Conservation (phyloP, 2,888 invertebrate genomes). For the Falcaria lacertinaria region DNA sequence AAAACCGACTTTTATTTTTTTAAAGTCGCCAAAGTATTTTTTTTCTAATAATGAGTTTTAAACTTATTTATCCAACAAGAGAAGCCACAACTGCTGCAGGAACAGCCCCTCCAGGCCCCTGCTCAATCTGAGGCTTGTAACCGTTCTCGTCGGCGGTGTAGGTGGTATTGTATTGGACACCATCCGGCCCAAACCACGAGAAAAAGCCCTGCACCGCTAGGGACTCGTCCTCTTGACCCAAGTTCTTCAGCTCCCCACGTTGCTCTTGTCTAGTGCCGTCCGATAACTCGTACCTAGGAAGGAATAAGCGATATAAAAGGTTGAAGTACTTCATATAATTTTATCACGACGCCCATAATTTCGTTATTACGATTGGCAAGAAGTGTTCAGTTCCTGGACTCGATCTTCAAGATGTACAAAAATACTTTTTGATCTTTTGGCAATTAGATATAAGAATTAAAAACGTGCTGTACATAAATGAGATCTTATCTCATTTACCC, state of each 20-base stretch:
- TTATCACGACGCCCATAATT: no score
- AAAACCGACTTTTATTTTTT: no score
- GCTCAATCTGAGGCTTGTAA: conserved; percentile 44
- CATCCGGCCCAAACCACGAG: conserved; percentile 66
- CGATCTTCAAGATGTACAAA: no score
- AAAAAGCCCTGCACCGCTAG: conserved; percentile 61
- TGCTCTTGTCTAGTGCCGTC: conserved; percentile 68
- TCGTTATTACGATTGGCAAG: no score
- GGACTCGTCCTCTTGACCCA: conserved; percentile 61
- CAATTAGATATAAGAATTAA: no score
- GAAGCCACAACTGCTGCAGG: conserved; percentile 30
- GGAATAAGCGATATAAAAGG: no score
- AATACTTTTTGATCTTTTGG: no score
- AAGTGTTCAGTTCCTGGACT: no score
- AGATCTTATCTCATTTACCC: no score
- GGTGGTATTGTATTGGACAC: conserved; percentile 67
- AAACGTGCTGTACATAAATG: no score
- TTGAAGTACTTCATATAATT: no score
- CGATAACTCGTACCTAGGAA: conserved; percentile 67
- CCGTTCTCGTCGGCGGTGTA: conserved; percentile 63
- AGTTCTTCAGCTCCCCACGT: conserved; percentile 59
- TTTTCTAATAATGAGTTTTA: neutral
- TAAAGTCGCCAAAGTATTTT: no score
- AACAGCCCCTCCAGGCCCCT: conserved; percentile 40
- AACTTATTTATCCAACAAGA: conserved; percentile 18